phyloP scores from a whole-genome alignment of 2,113 vertebrate genomes.

The Xiphias gladius region DNA sequence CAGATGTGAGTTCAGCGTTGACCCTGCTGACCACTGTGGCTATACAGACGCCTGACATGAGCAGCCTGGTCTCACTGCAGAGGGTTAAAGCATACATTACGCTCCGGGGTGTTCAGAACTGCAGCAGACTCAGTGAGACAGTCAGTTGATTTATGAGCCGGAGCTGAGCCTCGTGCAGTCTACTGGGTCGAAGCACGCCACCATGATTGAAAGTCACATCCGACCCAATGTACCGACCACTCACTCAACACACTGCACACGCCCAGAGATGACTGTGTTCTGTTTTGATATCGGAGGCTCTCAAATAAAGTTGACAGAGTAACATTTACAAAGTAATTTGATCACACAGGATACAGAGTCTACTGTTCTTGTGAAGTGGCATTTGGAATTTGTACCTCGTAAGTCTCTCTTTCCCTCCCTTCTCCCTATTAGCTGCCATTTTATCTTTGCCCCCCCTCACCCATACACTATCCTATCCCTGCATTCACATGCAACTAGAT shows the following conservation, averaged over 20 bases:
- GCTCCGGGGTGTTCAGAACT: conserved; percentile 64
- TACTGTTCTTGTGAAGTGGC: conserved; percentile 42
- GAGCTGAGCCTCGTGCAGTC: conserved; percentile 41
- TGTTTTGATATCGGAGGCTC: conserved; percentile 62
- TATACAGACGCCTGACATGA: conserved; percentile 21
- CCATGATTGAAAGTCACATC: conserved; percentile 75
- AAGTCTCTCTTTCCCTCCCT: conserved; percentile 29
- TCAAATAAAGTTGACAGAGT: conserved; percentile 66
- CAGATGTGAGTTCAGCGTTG: not conserved
- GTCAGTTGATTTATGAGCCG: conserved; percentile 80
- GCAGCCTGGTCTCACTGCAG: conserved; percentile 33
- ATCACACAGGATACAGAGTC: conserved; percentile 52
- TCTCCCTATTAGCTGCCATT: not conserved
- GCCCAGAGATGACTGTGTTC: conserved; percentile 57
- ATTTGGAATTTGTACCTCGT: conserved; percentile 45
- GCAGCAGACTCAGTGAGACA: conserved; percentile 59
- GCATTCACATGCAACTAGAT: not conserved
- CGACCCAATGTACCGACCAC: conserved; percentile 47
- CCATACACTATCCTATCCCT: not conserved
- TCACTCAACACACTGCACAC: conserved; percentile 62
- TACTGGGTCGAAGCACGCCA: conserved; percentile 51
- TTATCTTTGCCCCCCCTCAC: not conserved
- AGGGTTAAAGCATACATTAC: conserved; percentile 65
- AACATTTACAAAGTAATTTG: conserved; percentile 69
- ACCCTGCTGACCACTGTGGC: not conserved